Evolutionary conservation across 2,888 invertebrate species (phyloP).

Genomic region (Sialis fuliginosa): DNA sequence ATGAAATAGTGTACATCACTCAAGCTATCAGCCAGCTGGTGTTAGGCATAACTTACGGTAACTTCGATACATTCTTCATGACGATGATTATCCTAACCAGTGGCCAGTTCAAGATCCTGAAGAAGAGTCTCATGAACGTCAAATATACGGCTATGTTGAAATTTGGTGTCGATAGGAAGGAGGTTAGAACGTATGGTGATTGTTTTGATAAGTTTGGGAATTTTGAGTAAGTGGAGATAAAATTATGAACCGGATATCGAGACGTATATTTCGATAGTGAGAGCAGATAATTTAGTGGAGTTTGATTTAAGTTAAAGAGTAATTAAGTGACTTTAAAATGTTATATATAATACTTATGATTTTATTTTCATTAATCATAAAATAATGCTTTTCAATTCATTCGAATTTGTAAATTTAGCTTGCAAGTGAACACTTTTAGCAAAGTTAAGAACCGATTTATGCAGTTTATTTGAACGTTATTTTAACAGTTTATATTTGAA

Average conservation of each 20-base stretch:
- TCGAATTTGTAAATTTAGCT: too few relatives aligned
- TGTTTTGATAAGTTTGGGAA: background rate
- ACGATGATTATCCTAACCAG: background rate
- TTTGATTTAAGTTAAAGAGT: too few relatives aligned
- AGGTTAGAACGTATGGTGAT: constrained; percentile 3
- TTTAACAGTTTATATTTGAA: too few relatives aligned
- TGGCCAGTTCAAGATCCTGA: background rate
- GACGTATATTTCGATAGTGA: too few relatives aligned
- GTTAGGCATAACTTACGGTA: constrained; percentile 8
- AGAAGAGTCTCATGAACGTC: constrained; percentile 9
- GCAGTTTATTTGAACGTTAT: too few relatives aligned
- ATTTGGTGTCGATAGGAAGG: constrained; percentile 4
- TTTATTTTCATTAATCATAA: too few relatives aligned
- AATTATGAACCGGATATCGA: background rate
- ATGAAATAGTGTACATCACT: constrained; percentile 7
- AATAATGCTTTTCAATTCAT: too few relatives aligned
- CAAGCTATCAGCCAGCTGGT: constrained; percentile 8
- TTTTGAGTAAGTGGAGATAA: background rate
- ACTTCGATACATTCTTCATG: constrained; percentile 10
- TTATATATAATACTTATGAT: too few relatives aligned
- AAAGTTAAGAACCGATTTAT: too few relatives aligned
- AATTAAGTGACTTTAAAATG: too few relatives aligned
- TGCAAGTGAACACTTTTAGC: too few relatives aligned
- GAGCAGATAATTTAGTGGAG: too few relatives aligned
- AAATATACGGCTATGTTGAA: constrained; percentile 7